Evolutionary conservation across 2,888 invertebrate genomes (phyloP).

Genomic region (Anoncus sp.): DNA sequence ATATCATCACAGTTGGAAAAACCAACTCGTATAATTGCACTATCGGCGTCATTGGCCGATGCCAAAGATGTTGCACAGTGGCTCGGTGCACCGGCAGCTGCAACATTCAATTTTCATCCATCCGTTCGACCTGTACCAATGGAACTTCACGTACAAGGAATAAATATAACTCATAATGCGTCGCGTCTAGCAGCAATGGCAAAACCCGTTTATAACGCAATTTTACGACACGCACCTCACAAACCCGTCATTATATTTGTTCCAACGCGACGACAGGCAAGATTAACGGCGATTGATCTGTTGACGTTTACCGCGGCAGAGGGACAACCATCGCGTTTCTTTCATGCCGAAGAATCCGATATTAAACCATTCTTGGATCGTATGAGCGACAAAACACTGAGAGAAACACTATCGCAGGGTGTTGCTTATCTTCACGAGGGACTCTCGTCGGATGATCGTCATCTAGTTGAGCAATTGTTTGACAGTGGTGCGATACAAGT

Average conservation of each 20-base stretch:
- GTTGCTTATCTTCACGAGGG: constrained; percentile 99
- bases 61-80: constrained; percentile 98
- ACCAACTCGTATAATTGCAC: constrained; percentile 96
- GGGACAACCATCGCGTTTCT: constrained; percentile 93
- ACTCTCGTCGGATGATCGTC: constrained; percentile 91
- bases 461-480: constrained; percentile 96
- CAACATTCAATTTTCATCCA: constrained; percentile 99
- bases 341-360: constrained; percentile 94
- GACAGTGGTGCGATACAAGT: constrained; percentile 97
- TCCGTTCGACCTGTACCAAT: constrained; percentile 97
- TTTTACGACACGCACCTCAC: constrained; percentile 92
- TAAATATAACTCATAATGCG: constrained; percentile 99
- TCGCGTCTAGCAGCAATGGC: constrained; percentile 99
- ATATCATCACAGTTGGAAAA: constrained; percentile 97
- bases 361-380: constrained; percentile 95
- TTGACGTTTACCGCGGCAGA: constrained; percentile 97
- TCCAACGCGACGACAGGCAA: constrained; percentile 94
- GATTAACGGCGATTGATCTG: constrained; percentile 98
- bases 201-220: constrained; percentile 98
- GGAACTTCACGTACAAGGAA: constrained; percentile 97
- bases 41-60: constrained; percentile 97
- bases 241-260: constrained; percentile 96
- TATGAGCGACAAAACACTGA: constrained; percentile 95
- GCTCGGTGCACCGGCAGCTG: constrained; percentile 97
- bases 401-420: constrained; percentile 96